Evolutionary conservation across 2,888 invertebrate species (phyloP).

Genomic region (Heliconius hortense): DNA sequence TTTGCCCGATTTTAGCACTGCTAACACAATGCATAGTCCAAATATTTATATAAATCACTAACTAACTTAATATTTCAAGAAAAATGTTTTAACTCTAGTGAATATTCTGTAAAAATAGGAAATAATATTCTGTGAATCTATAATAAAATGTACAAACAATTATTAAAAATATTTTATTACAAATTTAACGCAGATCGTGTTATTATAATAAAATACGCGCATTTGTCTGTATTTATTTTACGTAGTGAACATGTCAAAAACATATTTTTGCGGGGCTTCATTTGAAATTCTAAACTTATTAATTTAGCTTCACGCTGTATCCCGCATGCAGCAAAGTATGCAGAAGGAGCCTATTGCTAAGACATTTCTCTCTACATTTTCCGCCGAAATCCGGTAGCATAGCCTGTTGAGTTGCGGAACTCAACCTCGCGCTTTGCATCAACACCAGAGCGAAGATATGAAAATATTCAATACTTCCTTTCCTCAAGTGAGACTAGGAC

Average conservation of each 20-base stretch:
- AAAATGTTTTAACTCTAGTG: background rate
- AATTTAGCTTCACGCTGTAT: background rate
- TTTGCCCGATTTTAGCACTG: slow-evolving; percentile 45
- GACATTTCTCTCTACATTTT: too few relatives aligned
- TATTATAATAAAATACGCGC: too few relatives aligned
- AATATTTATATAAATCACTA: background rate
- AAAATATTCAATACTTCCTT: too few relatives aligned
- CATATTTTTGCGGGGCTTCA: background rate
- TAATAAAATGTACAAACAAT: background rate
- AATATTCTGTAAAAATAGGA: background rate
- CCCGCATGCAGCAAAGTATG: too few relatives aligned
- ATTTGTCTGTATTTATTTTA: background rate
- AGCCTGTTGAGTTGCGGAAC: too few relatives aligned
- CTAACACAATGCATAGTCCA: slow-evolving; percentile 29
- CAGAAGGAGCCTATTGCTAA: too few relatives aligned
- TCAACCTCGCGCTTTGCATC: too few relatives aligned
- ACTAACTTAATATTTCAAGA: background rate
- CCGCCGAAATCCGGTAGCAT: too few relatives aligned
- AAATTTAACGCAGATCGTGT: background rate
- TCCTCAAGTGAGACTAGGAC: too few relatives aligned
- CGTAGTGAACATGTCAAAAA: background rate
- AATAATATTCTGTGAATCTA: background rate
- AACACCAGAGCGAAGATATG: too few relatives aligned
- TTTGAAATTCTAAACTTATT: background rate
- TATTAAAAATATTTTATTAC: background rate